These are phyloP conservation scores for Ciconia boyciana DNA, from an alignment of 2,113 vertebrate genomes.

Conservation along the genomic window DNA sequence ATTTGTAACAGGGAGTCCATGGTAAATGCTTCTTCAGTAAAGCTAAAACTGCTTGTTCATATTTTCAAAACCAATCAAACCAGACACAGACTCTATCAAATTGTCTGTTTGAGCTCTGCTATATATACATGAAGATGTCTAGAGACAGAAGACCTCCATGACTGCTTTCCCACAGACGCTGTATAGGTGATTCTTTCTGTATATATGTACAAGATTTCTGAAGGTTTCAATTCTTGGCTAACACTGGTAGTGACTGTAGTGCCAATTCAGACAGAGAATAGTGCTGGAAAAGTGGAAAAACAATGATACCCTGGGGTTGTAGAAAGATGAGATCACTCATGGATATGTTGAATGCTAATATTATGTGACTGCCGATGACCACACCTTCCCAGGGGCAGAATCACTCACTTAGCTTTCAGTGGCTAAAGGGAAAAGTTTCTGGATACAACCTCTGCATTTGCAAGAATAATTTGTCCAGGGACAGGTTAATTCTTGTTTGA, in stretches of 20 bases:
- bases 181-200: not conserved
- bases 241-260: not conserved
- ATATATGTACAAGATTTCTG: not conserved
- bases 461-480: slow-evolving; percentile 19
- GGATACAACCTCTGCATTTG: not conserved
- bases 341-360: slow-evolving; percentile 13
- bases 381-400: slow-evolving; percentile 44
- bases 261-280: not conserved
- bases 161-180: not conserved
- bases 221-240: not conserved
- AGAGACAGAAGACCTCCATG: not conserved
- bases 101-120: not conserved
- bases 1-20: not conserved
- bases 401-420: not conserved
- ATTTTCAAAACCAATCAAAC: not conserved
- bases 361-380: slow-evolving; percentile 20
- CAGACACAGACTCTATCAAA: not conserved
- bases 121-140: not conserved
- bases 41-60: not conserved
- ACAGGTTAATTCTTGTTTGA: not conserved
- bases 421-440: not conserved
- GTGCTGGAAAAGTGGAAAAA: not conserved
- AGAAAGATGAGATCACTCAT: slow-evolving; percentile 17
- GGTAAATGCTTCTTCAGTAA: not conserved
- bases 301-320: not conserved